phyloP scores from a whole-genome alignment of 2,888 invertebrate species.

The Anarsia innoxiella region DNA sequence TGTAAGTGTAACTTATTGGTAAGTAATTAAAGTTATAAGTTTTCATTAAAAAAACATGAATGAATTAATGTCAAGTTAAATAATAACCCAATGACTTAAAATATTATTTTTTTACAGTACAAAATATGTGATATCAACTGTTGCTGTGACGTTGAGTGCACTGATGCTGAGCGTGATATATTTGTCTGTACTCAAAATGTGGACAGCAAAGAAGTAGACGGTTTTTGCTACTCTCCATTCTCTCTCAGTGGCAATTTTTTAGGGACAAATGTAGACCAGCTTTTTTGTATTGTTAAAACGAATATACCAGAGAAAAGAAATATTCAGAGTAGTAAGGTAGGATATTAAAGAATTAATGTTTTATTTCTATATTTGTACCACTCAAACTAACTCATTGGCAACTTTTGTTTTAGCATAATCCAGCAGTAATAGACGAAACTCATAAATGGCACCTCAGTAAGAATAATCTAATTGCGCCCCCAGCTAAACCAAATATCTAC shows the following conservation, averaged over 20 bases:
- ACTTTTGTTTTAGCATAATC: conserved; percentile 24
- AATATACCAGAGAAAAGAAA: conserved; percentile 48
- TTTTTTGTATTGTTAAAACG: conserved; percentile 55
- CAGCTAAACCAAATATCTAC: conserved; percentile 41
- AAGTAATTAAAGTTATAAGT: no score
- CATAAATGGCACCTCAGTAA: conserved; percentile 38
- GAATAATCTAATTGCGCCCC: conserved; percentile 18
- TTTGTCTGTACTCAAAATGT: conserved; percentile 75
- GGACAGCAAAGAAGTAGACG: conserved; percentile 16
- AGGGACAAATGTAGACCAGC: conserved; percentile 29
- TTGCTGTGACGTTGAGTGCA: conserved; percentile 88
- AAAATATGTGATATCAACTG: conserved; percentile 87
- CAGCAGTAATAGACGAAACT: conserved; percentile 20
- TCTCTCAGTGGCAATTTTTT: conserved; percentile 21
- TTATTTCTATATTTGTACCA: neutral
- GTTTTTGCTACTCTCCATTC: conserved; percentile 29
- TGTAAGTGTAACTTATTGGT: conserved; percentile 60
- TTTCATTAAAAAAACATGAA: no score
- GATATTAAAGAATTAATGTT: neutral
- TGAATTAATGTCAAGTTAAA: no score
- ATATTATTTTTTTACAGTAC: conserved; percentile 44
- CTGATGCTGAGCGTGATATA: conserved; percentile 69
- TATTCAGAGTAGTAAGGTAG: conserved; percentile 14
- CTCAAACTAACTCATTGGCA: neutral
- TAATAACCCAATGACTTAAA: conserved; percentile 1